Conservation (phyloP, 2,888 invertebrate species). For the Hedya salicella region DNA sequence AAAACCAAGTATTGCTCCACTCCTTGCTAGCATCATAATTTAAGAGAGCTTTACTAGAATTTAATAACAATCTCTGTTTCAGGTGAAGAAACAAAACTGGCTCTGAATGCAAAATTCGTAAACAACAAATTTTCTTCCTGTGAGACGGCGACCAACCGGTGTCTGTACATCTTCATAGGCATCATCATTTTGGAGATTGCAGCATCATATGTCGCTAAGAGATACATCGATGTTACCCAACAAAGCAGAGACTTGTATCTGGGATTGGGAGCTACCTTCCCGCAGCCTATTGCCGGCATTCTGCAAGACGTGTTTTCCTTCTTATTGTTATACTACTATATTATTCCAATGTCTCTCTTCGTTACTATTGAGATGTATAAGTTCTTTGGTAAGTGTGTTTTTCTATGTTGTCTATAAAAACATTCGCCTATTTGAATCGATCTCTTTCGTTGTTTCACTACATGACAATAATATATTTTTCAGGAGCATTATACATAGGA, state of each 20-base stretch:
- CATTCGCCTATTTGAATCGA: neutral
- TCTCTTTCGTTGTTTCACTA: no score
- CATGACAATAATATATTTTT: conserved; percentile 48
- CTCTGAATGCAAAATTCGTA: conserved; percentile 90
- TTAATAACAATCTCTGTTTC: conserved; percentile 40
- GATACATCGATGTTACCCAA: conserved; percentile 66
- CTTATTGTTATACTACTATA: conserved; percentile 91
- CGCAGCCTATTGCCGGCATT: conserved; percentile 52
- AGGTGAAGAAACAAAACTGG: conserved; percentile 93
- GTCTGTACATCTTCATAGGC: conserved; percentile 88
- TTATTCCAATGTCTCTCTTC: conserved; percentile 94
- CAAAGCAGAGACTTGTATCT: conserved; percentile 63
- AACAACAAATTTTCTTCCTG: conserved; percentile 89
- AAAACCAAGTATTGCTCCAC: no score
- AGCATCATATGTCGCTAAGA: conserved; percentile 79
- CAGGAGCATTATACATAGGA: conserved; percentile 89
- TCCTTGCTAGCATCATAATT: no score
- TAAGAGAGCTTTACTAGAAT: no score
- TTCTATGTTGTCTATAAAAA: neutral
- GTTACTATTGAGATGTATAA: conserved; percentile 92
- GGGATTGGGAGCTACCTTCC: conserved; percentile 54
- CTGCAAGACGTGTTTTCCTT: conserved; percentile 88
- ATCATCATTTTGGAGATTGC: conserved; percentile 86
- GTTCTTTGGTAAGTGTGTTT: conserved; percentile 77
- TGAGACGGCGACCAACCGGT: conserved; percentile 89